Evolutionary conservation across 2,888 invertebrate species (phyloP).

Genomic region (Ennomos erosarius): DNA sequence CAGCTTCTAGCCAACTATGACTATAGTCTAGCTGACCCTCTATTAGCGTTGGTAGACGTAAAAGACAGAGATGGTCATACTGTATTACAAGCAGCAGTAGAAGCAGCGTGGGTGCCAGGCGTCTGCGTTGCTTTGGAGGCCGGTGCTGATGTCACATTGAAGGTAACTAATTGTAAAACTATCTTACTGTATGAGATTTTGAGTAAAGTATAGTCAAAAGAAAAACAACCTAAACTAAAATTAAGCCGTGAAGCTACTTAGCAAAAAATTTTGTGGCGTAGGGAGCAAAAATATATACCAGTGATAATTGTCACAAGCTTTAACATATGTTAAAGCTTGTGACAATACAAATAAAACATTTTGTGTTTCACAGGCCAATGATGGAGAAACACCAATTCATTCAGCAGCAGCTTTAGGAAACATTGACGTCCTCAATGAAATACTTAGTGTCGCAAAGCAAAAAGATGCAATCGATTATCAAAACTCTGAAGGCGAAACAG

Average conservation of each 20-base stretch:
- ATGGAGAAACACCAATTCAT: slow-evolving; percentile 83
- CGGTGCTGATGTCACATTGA: slow-evolving; percentile 79
- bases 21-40: slow-evolving; percentile 64
- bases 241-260: too few species aligned
- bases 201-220: too few species aligned
- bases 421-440: slow-evolving; percentile 77
- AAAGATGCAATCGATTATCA: slow-evolving; percentile 76
- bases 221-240: too few species aligned
- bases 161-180: slow-evolving; percentile 49
- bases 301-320: too few species aligned
- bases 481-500: slow-evolving; percentile 79
- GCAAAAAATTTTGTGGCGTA: too few species aligned
- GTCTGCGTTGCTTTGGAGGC: slow-evolving; percentile 81
- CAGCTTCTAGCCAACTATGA: slow-evolving; percentile 72
- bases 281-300: too few species aligned
- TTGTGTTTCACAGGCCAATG: slow-evolving; percentile 69
- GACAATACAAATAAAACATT: background rate
- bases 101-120: slow-evolving; percentile 80
- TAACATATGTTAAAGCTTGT: too few species aligned
- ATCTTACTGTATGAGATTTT: too few species aligned
- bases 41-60: slow-evolving; percentile 72
- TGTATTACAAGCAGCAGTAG: slow-evolving; percentile 81
- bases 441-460: slow-evolving; percentile 78
- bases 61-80: slow-evolving; percentile 79
- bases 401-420: slow-evolving; percentile 81